These are phyloP conservation scores for Pseudomyrmex flavicornis DNA, from an alignment of 1,140 invertebrate genomes.

Conservation along the genomic window DNA sequence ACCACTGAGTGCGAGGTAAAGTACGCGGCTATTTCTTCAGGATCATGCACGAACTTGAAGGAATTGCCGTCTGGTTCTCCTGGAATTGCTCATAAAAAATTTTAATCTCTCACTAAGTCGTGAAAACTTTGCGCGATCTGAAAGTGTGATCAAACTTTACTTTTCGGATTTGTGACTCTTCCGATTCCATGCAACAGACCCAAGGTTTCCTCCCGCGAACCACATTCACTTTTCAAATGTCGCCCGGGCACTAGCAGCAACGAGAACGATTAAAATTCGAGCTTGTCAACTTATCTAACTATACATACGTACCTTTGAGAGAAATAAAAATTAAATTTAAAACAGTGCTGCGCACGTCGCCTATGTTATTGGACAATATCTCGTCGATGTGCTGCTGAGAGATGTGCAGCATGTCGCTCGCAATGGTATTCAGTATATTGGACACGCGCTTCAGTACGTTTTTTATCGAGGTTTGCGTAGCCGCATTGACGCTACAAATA, in stretches of 20 bases:
- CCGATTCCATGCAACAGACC: slow-evolving; percentile 91
- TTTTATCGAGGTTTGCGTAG: slow-evolving; percentile 88
- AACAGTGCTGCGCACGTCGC: slow-evolving; percentile 89
- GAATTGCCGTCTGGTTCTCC: slow-evolving; percentile 68
- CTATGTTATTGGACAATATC: slow-evolving; percentile 88
- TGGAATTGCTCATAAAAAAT: slow-evolving; percentile 38
- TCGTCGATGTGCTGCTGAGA: slow-evolving; percentile 87
- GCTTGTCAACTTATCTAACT: slow-evolving; percentile 1
- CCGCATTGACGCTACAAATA: slow-evolving; percentile 87
- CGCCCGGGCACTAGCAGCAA: slow-evolving; percentile 52
- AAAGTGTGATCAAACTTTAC: slow-evolving; percentile 78
- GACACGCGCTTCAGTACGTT: slow-evolving; percentile 88
- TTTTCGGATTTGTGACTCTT: slow-evolving; percentile 91
- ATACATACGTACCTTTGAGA: slow-evolving; percentile 86
- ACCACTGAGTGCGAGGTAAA: slow-evolving; percentile 88
- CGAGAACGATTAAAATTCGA: slow-evolving; percentile 9
- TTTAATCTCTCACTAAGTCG: neutral
- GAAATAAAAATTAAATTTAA: slow-evolving; percentile 90
- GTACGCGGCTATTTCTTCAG: slow-evolving; percentile 88
- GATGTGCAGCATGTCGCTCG: slow-evolving; percentile 85
- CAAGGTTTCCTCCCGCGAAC: slow-evolving; percentile 88
- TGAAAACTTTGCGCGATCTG: slow-evolving; percentile 2
- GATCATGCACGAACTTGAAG: slow-evolving; percentile 86
- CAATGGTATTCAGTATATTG: slow-evolving; percentile 84
- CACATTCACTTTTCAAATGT: slow-evolving; percentile 74